Percentiles rank a stretch among this genome's conserved stretches.
These are phyloP conservation scores for Tridacna crocea DNA, from an alignment of 2,888 invertebrate species.

Conservation along the genomic window DNA sequence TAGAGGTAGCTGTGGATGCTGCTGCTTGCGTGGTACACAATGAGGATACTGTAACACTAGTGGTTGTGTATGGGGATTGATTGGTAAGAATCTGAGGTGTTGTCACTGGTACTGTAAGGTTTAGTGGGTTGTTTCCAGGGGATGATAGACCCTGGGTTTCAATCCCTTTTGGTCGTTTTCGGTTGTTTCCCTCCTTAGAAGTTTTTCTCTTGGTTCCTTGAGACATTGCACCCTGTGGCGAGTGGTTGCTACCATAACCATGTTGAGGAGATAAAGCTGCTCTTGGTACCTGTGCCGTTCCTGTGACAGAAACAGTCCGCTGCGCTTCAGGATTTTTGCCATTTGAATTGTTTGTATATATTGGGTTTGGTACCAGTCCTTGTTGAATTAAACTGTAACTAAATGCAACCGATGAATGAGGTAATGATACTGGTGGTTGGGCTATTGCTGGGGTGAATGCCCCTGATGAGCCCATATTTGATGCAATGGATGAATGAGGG, in stretches of 20 bases:
- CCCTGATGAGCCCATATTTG: conserved; percentile 46
- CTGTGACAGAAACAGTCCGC: conserved; percentile 59
- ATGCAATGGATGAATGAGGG: conserved; percentile 49
- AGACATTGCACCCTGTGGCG: conserved; percentile 45
- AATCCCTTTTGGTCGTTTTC: conserved; percentile 68
- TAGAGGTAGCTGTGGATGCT: conserved; percentile 78
- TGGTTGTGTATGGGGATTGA: conserved; percentile 77
- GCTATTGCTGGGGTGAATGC: conserved; percentile 72
- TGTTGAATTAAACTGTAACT: conserved; percentile 83
- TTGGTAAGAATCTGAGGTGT: conserved; percentile 78
- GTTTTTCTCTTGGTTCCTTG: conserved; percentile 72
- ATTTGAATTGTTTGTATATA: conserved; percentile 75
- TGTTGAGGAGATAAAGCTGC: conserved; percentile 64
- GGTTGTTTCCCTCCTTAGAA: conserved; percentile 66
- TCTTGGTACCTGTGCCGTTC: conserved; percentile 57
- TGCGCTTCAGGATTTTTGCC: conserved; percentile 57
- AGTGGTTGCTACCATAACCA: conserved; percentile 50
- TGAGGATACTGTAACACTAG: conserved; percentile 56
- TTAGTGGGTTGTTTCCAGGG: conserved; percentile 50
- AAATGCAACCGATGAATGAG: conserved; percentile 71
- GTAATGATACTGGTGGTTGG: conserved; percentile 77
- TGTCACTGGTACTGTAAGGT: conserved; percentile 74
- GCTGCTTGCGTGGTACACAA: conserved; percentile 63
- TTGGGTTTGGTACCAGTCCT: conserved; percentile 84
- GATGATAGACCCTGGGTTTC: conserved; percentile 45